Percentiles rank a stretch among this genome's conserved stretches.
Conservation (phyloP, 2,888 invertebrate genomes). For the Lydus trimaculatus region DNA sequence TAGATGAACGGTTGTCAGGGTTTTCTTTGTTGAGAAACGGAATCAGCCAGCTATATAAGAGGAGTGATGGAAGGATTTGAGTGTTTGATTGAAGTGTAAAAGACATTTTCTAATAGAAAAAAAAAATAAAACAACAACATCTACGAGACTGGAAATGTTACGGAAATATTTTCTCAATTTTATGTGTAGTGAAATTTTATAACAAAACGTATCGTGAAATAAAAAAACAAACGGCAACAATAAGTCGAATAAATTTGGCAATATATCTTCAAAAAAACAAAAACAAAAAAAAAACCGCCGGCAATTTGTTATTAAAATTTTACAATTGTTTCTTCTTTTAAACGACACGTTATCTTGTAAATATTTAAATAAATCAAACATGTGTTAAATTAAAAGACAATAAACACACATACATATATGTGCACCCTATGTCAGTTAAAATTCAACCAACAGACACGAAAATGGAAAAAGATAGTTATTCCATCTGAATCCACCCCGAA, state of each 20-base stretch:
- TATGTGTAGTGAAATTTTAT: neutral
- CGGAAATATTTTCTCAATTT: neutral
- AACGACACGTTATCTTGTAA: neutral
- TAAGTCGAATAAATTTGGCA: neutral
- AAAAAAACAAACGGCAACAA: neutral
- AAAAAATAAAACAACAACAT: neutral
- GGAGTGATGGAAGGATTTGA: neutral
- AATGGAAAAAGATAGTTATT: too few species aligned
- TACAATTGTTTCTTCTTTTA: neutral
- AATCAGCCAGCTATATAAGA: neutral
- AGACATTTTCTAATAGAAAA: neutral
- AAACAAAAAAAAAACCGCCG: neutral
- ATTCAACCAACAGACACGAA: too few species aligned
- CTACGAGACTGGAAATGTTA: neutral
- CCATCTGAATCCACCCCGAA: neutral
- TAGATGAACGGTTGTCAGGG: conserved; percentile 19
- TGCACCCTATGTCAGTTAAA: neutral
- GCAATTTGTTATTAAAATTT: neutral
- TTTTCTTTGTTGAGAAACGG: conserved; percentile 8
- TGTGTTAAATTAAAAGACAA: too few species aligned
- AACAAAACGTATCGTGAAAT: neutral
- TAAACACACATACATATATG: neutral
- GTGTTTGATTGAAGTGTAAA: neutral
- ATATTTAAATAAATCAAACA: neutral
- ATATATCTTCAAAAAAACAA: neutral